Percentiles rank a stretch among this genome's conserved stretches.
These are phyloP conservation scores for Pollachius pollachius DNA, from an alignment of 2,113 vertebrate genomes.

Conservation along the genomic window DNA sequence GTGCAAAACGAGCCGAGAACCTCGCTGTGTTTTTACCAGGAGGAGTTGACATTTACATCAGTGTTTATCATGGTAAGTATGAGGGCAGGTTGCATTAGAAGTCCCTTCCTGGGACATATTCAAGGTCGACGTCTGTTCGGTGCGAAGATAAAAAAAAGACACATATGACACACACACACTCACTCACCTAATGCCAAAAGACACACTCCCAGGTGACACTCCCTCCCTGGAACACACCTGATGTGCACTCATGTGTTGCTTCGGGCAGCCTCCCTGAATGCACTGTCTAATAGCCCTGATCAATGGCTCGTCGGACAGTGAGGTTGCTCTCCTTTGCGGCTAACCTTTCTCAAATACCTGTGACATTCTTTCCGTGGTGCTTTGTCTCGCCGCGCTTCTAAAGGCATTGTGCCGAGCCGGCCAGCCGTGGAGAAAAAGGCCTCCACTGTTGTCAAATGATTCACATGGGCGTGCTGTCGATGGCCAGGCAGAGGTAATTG, in stretches of 20 bases:
- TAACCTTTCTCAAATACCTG: conserved; percentile 56
- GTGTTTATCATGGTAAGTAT: background rate
- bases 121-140: background rate
- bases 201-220: background rate
- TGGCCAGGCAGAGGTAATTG: conserved; percentile 40
- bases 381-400: conserved; percentile 26
- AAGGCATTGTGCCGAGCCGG: conserved; percentile 44
- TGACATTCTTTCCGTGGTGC: conserved; percentile 39
- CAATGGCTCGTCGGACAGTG: conserved; percentile 32
- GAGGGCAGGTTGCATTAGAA: background rate
- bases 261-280: background rate
- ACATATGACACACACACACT: background rate
- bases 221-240: background rate
- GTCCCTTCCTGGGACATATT: background rate
- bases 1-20: background rate
- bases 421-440: conserved; percentile 36
- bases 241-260: background rate
- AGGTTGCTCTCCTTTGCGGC: conserved; percentile 28
- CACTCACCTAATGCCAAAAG: background rate
- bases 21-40: background rate
- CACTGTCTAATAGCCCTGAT: conserved; percentile 31
- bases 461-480: conserved; percentile 35
- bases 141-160: background rate
- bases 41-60: conserved; percentile 1
- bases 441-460: conserved; percentile 53